Base-by-base conservation (phyloP, 2,888 invertebrate species). In the Barypeithes pellucidus region DNA sequence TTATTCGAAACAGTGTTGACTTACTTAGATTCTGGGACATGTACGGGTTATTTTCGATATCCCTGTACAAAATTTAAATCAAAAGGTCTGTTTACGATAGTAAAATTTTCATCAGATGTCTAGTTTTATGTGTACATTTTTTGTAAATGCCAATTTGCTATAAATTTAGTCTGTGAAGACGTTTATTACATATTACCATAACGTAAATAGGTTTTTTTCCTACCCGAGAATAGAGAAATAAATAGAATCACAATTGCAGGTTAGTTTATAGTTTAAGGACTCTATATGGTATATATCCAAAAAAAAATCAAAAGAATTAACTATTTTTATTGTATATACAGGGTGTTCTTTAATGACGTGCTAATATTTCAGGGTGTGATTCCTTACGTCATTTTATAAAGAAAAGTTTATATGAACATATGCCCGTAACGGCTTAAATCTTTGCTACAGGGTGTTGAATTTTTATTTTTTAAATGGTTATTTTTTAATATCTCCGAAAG, bases 131-230 rank as follows among this genome's bases (percentile, higher is more conserved):
- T 73, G 52, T 73, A 47, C 63, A 73, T 73, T 76, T 75, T 75
- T 73, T 62, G 63, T 73, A 63, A 73, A 76, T 52, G 52, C 67
- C 73, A 76, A 76, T 76, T 67, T 76, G 76, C 73, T 67, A 73
- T 76, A 76, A 76, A 76, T 76, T 73, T 73, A 61, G 67, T 41
- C 29, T 47, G 36, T 61, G 16, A 29, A 18, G 73, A 76, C 76
- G 50, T 76, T 76, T 76, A 76, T 76, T 71, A 67, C 69, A 52
- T 67, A 76, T 76, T 76, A 76, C 76, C 73, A 76, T 76, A 76
- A 65, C 71, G 76, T 73, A 76, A 76, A 76, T 71, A 61, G 73
- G 29, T 73, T 73, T 75, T 24, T 70, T 72, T 72, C 45, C 33
- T 60, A 22, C 54, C n/a, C 36, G 22, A 50, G 29, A 18, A 60